phyloP scores from a whole-genome alignment of 2,113 vertebrate genomes.

The Cinclus mexicanus region DNA sequence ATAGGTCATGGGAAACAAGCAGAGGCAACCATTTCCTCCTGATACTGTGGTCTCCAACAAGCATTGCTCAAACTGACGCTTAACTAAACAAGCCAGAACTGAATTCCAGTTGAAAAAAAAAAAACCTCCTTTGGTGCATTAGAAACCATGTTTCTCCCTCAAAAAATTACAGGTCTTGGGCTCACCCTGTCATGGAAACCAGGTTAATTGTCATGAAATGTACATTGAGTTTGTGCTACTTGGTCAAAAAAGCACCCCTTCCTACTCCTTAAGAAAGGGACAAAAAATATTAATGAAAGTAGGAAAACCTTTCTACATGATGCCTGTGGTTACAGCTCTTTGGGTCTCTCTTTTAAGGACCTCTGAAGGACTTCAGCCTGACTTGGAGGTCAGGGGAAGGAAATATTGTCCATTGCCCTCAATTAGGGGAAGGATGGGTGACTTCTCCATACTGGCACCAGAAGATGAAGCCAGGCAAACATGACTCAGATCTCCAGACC shows the following conservation, averaged over 20 bases:
- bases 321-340: neutral
- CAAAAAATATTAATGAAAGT: neutral
- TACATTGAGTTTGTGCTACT: neutral
- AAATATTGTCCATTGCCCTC: neutral
- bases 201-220: neutral
- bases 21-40: conserved; percentile 50
- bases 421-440: neutral
- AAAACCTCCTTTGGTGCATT: neutral
- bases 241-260: neutral
- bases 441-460: neutral
- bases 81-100: conserved; percentile 3
- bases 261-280: neutral
- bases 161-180: neutral
- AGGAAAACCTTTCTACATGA: neutral
- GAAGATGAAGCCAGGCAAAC: neutral
- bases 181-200: neutral
- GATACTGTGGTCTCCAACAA: conserved; percentile 25
- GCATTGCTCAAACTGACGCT: neutral
- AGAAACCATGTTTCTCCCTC: neutral
- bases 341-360: neutral
- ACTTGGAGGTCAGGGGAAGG: neutral
- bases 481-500: neutral
- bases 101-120: neutral
- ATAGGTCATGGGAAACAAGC: conserved; percentile 59
- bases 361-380: neutral